Base-by-base conservation (phyloP, 2,113 vertebrate genomes). In the Phalacrocorax pelagicus region DNA sequence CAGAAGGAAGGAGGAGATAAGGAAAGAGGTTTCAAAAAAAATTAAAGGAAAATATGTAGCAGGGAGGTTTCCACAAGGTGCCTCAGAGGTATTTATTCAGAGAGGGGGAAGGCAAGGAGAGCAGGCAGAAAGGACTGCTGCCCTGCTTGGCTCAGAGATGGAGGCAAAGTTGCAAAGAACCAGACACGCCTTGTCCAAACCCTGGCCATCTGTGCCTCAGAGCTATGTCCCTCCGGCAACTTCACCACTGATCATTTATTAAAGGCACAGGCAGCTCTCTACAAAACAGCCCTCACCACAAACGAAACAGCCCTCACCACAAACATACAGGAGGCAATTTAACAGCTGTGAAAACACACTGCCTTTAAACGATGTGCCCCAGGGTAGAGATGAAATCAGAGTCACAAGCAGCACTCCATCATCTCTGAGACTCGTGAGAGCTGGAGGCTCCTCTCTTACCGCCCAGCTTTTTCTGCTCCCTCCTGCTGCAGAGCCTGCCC, bases 51-150 rank as follows among this genome's bases (percentile, higher is more conserved):
- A 94, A 88, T 81, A 96, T 70, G 87, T 71, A 81, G 73, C 78
- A 74, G 61, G 63, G 67, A 96, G 51, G 29, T 74, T 94, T 92
- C 87, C 81, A 95, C 81, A 80, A 77, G 62, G 86, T 95, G 78
- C 91, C 79, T 92, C 18, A 4, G 27, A 95, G 91, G 29, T 94
- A 87, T 92, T 95, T 95, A 54, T 89, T 95, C 73, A 92, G 88
- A 79, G 63, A 54, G 22, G 44, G 59, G 75, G 65, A 73, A 73
- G 75, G 80, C 42, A 78, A 78, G 61, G 55, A 78, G 51, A 91
- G 66, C 1, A 2, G 71, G 78, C 49, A 81, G 65, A 88, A 80
- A 34, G 80, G 69, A 91, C n/a, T 23, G 73, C 22, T 82, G 59
- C 34, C 49, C 52, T 3, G 18, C 18, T 80, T 70, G 75, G 32